Conservation (phyloP, 2,888 invertebrate genomes). For the Mylabris sibirica region DNA sequence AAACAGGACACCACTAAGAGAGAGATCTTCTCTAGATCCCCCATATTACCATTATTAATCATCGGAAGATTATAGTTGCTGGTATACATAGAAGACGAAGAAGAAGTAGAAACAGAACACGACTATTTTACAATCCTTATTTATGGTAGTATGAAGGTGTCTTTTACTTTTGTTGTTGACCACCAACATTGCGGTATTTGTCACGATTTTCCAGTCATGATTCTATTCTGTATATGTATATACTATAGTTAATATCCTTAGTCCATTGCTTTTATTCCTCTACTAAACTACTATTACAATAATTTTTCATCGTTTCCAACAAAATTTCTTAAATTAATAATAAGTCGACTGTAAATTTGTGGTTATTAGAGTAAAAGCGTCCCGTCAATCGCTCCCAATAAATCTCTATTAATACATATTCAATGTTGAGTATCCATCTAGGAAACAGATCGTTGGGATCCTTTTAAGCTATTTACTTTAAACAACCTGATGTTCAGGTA, state of each 20-base stretch:
- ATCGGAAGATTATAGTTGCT: constrained; percentile 26
- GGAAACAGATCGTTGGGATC: constrained; percentile 25
- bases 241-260: no score
- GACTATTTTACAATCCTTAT: constrained; percentile 32
- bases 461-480: constrained; percentile 28
- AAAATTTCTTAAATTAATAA: constrained; percentile 30
- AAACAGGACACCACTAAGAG: constrained; percentile 16
- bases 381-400: constrained; percentile 23
- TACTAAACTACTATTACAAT: neutral
- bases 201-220: constrained; percentile 24
- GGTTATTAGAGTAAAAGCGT: constrained; percentile 24
- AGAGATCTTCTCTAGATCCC: constrained; percentile 26
- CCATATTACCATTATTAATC: constrained; percentile 38
- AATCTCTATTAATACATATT: constrained; percentile 36
- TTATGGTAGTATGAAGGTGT: constrained; percentile 32
- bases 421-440: constrained; percentile 29
- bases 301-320: neutral
- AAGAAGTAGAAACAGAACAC: constrained; percentile 15
- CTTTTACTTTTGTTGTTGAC: constrained; percentile 30
- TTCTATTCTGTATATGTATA: neutral
- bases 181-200: constrained; percentile 33
- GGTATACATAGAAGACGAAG: neutral
- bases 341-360: constrained; percentile 27
- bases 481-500: constrained; percentile 29
- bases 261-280: no score